Conservation (phyloP, 1,140 invertebrate species). For the Maconellicoccus hirsutus region DNA sequence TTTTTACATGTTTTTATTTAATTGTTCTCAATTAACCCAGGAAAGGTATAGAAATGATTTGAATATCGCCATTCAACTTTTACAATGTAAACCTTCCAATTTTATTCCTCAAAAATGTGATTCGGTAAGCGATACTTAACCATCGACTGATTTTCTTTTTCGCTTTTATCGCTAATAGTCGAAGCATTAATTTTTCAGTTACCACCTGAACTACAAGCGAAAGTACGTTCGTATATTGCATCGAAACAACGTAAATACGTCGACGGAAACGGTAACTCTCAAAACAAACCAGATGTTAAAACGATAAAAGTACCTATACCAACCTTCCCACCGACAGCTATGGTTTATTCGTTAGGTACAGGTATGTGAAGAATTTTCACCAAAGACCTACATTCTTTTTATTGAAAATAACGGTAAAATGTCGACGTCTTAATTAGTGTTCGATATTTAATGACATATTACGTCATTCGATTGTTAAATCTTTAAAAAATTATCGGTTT, state of each 20-base stretch:
- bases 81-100: conserved; percentile 90
- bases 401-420: neutral
- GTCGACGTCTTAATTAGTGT: neutral
- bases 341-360: conserved; percentile 69
- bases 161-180: neutral
- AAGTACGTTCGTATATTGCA: conserved; percentile 66
- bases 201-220: conserved; percentile 76
- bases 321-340: conserved; percentile 76
- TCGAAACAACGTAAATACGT: conserved; percentile 46
- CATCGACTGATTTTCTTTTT: neutral
- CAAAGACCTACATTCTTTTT: neutral
- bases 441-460: neutral
- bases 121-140: conserved; percentile 53
- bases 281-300: conserved; percentile 42
- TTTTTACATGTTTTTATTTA: conserved; percentile 12
- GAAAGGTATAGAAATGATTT: conserved; percentile 90
- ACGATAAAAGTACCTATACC: conserved; percentile 68
- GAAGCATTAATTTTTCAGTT: conserved; percentile 50
- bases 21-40: conserved; percentile 49
- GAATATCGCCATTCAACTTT: conserved; percentile 80
- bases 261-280: conserved; percentile 34
- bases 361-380: conserved; percentile 11
- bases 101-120: conserved; percentile 87
- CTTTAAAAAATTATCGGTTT: too few species aligned
- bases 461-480: too few species aligned